Base-by-base conservation (phyloP, 2,888 invertebrate species). In the Cryptus viduatorius region DNA sequence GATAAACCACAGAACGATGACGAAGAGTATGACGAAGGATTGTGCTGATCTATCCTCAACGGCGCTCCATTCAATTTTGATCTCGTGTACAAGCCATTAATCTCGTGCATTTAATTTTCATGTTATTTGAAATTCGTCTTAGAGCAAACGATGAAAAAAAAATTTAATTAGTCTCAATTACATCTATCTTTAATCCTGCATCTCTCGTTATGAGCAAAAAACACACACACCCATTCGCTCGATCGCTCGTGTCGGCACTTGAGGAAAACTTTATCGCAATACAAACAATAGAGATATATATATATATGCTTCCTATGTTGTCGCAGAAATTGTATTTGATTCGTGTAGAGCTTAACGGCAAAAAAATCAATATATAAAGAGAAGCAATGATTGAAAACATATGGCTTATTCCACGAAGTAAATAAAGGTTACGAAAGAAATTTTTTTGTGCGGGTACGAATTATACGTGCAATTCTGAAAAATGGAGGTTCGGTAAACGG, bases 1-100 rank as follows among this genome's bases (percentile, higher is more conserved):
- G 67, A 84, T 3, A 69, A 77, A 56, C 46, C 53, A 0, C 29
- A 82, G 16, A 85, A 77, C 8, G 86, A 85, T 16, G 82, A 86
- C 16, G 86, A 79, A 14, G 79, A 86, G 0, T 84, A 85, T 56
- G 87, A 86, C 3, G 86, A 69, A 1, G 86, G 85, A 50, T 67
- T 87, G 31, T 87, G 87, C 65, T 87, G 83, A 87, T 87, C 68
- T 14, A 12, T 50, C 12, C 8, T 48, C 3, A 14, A 3, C 12
- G 24, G 8, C 19, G 16, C 42, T 71, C 29, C 67, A 12, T 56
- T 64, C 53, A 4, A 64, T 50, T 16, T 61, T 50, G 76, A 81
- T 80, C 73, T 73, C 65, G 59, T 65, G 24, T 50, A 48, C 37
- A 10, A 65, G 76, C 69, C 64, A 64, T 65, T 64, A 53, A 56